Evolutionary conservation across 2,113 vertebrate genomes (phyloP).

Genomic region (Brachyhypopomus gauderio): DNA sequence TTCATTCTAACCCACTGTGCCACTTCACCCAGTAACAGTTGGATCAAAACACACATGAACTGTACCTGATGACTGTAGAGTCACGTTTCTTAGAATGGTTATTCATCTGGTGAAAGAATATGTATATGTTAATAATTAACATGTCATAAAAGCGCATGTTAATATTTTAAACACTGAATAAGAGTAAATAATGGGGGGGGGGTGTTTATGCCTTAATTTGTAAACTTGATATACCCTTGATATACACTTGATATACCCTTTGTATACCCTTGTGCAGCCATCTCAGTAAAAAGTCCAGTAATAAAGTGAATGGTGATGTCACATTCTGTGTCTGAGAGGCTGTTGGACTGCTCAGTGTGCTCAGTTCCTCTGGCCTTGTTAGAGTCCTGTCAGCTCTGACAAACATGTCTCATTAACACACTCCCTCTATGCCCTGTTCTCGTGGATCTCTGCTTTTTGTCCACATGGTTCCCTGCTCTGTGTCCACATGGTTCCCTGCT

Average conservation of each 20-base stretch:
- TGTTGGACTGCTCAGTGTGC: constrained; percentile 10
- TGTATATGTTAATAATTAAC: neutral
- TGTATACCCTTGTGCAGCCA: constrained; percentile 52
- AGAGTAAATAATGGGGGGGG: too few species aligned
- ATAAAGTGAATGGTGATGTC: constrained; percentile 48
- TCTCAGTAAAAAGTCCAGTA: constrained; percentile 55
- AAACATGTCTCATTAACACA: neutral
- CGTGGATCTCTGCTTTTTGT: too few species aligned
- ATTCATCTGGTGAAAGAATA: neutral
- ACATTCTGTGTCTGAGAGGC: constrained; percentile 26
- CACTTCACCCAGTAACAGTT: constrained; percentile 16
- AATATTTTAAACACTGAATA: too few species aligned
- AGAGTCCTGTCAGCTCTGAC: neutral
- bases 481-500: too few species aligned
- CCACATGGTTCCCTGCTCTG: too few species aligned
- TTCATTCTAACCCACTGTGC: neutral
- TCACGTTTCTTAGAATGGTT: neutral
- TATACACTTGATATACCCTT: constrained; percentile 33
- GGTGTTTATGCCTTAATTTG: neutral
- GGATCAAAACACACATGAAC: neutral
- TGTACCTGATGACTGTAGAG: constrained; percentile 5
- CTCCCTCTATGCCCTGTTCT: neutral
- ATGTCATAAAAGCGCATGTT: too few species aligned
- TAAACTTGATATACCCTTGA: constrained; percentile 1
- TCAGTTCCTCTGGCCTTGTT: neutral